Evolutionary conservation across 1,140 invertebrate genomes (phyloP).

Genomic region (Pseudomyrmex flavicornis): DNA sequence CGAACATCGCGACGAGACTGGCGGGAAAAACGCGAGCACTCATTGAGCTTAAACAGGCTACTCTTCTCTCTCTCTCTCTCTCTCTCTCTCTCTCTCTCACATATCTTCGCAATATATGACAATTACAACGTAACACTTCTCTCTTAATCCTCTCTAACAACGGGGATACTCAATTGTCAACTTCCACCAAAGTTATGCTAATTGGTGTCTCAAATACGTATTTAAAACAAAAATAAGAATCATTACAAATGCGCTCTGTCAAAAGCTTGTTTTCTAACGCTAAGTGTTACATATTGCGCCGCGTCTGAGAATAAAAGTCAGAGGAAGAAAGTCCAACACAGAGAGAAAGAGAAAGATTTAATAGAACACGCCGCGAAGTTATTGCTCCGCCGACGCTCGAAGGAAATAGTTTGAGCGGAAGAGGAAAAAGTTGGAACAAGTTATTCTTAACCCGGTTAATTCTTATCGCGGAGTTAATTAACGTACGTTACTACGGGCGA

Average conservation of each 20-base stretch:
- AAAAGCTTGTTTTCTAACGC: slow-evolving; percentile 10
- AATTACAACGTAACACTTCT: too few species aligned
- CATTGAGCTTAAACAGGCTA: slow-evolving; percentile 4
- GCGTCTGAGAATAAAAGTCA: slow-evolving; percentile 1
- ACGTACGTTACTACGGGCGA: slow-evolving; percentile 9
- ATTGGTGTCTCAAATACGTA: too few species aligned
- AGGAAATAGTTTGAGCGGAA: slow-evolving; percentile 19
- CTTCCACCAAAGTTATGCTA: too few species aligned
- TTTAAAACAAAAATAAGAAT: too few species aligned
- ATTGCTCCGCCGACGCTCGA: slow-evolving; percentile 10
- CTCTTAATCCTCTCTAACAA: too few species aligned
- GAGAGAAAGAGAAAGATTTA: slow-evolving; percentile 37
- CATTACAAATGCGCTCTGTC: too few species aligned
- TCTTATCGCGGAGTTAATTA: slow-evolving; percentile 54
- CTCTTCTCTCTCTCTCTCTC: not conserved
- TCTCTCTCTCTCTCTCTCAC: not conserved
- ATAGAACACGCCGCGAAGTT: slow-evolving; percentile 25
- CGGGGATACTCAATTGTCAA: too few species aligned
- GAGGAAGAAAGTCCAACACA: not conserved
- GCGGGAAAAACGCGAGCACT: slow-evolving; percentile 2
- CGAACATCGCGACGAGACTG: slow-evolving; percentile 7
- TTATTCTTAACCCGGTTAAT: slow-evolving; percentile 55
- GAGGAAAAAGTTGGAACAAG: slow-evolving; percentile 30
- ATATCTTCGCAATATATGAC: too few species aligned
- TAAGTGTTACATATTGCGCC: slow-evolving; percentile 22